These are phyloP conservation scores for Trichogramma pretiosum DNA, from an alignment of 1,140 invertebrate species.

Conservation along the genomic window DNA sequence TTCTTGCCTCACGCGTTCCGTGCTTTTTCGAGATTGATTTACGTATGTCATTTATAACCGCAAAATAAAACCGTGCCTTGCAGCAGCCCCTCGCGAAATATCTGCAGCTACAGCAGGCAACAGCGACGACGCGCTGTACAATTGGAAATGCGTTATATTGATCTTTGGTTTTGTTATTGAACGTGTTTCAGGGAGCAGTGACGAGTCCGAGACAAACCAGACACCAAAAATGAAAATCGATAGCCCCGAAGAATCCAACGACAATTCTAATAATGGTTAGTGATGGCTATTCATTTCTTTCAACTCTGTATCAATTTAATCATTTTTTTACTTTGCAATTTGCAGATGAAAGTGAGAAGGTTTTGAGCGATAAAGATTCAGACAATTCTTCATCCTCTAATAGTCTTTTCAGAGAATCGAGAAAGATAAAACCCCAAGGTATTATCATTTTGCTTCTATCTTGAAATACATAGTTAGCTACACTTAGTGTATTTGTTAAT, in stretches of 20 bases:
- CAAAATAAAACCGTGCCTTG: too few relatives aligned
- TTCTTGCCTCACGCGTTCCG: too few relatives aligned
- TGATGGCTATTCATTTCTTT: conserved; percentile 10
- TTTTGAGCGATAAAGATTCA: conserved; percentile 23
- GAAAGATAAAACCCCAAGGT: too few relatives aligned
- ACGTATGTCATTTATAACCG: too few relatives aligned
- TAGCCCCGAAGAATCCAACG: conserved; percentile 30
- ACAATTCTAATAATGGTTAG: conserved; percentile 32
- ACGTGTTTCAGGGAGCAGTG: conserved; percentile 25
- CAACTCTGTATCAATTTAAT: background rate
- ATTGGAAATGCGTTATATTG: conserved; percentile 13
- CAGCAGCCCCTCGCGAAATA: too few relatives aligned
- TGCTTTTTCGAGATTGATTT: too few relatives aligned
- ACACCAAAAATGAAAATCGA: conserved; percentile 34
- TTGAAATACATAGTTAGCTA: too few relatives aligned
- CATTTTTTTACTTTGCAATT: conserved; percentile 3
- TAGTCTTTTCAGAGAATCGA: too few relatives aligned
- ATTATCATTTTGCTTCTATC: too few relatives aligned
- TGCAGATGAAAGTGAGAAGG: conserved; percentile 22
- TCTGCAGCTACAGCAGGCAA: too few relatives aligned
- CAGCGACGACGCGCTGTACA: background rate
- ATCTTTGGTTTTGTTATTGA: conserved; percentile 22
- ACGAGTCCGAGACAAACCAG: conserved; percentile 26
- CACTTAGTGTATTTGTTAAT: too few relatives aligned
- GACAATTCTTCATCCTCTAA: conserved; percentile 21